Percentiles rank a stretch among this genome's conserved stretches.
phyloP scores from a whole-genome alignment of 2,797 vertebrate species.

The Notamacropus eugenii region DNA sequence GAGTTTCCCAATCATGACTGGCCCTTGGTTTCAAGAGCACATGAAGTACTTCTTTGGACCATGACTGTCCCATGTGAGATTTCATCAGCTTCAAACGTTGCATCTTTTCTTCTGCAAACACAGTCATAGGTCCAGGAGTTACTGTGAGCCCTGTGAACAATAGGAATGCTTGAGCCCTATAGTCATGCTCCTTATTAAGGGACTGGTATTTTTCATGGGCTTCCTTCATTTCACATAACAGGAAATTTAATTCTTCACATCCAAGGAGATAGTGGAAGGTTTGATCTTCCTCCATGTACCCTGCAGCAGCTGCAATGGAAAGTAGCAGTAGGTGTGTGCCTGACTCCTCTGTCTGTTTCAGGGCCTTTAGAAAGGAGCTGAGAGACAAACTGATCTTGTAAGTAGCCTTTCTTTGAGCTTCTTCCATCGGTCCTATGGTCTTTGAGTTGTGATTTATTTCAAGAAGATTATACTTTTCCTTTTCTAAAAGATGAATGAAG shows the following conservation, averaged over 20 bases:
- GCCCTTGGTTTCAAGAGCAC: constrained; percentile 64
- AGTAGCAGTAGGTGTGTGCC: constrained; percentile 78
- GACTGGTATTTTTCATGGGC: constrained; percentile 64
- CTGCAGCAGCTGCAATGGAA: constrained; percentile 62
- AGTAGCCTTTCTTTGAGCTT: constrained; percentile 70
- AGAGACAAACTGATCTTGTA: constrained; percentile 39
- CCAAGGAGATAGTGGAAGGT: constrained; percentile 78
- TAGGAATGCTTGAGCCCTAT: constrained; percentile 79
- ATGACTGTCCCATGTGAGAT: constrained; percentile 41
- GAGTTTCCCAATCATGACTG: constrained; percentile 66
- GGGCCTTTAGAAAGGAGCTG: constrained; percentile 68
- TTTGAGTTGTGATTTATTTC: neutral
- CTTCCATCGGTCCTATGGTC: neutral
- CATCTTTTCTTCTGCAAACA: constrained; percentile 74
- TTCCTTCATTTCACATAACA: constrained; percentile 64
- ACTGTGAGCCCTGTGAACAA: constrained; percentile 73
- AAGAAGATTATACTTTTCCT: constrained; percentile 54
- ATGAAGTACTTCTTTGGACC: constrained; percentile 61
- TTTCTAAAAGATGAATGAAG: constrained; percentile 63
- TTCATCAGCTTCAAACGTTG: constrained; percentile 72
- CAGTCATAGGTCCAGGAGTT: neutral
- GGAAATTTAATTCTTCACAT: constrained; percentile 72
- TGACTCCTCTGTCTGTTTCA: constrained; percentile 59
- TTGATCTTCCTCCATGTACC: constrained; percentile 68
- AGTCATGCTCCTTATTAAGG: constrained; percentile 66